Base-by-base conservation (phyloP, 2,113 vertebrate species). In the Myotis yumanensis region DNA sequence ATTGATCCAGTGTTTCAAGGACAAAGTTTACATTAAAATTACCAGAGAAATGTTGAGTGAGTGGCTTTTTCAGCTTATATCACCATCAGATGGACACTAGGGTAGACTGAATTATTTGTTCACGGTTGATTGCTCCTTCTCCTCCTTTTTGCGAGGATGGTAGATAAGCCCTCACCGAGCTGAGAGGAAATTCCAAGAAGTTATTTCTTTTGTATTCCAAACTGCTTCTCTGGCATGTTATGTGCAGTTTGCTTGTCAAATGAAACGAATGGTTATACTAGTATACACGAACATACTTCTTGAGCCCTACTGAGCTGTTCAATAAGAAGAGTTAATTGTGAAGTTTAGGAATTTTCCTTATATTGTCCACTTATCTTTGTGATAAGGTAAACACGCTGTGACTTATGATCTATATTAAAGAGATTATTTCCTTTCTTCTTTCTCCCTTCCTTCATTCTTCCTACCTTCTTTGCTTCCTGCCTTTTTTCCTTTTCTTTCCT, bases 91-190 rank as follows among this genome's bases (percentile, higher is more conserved):
- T 40, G 3, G 11, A 10, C 3, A 48, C 4, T 32, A 11, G n/a
- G 6, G 7, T 48, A n/a, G 51, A 64, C 15, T 82, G 23, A 82
- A 86, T 59, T 32, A 66, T 11, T 64, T 52, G 51, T 76, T 89
- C n/a, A 89, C 7, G n/a, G 12, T n/a, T 59, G 23, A 35, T 51
- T 20, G 1, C 16, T 72, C 5, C 40, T 9, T 64, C 3, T 54
- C 6, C 28, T 14, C 43, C 11, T 40, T 37, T 91, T 48, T 22
- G 28, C 40, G 17, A 71, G 6, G 5, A 9, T 52, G 4, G 69
- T 0, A 8, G 16, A 2, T 48, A 32, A 40, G 11, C 32, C 17
- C 7, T 11, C 28, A 40, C 7, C 7, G 52, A 22, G 0, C 32
- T 22, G 22, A 71, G 59, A 80, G n/a, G 4, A 88, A 80, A 76